These are phyloP conservation scores for Lutraria lutraria DNA, from an alignment of 2,888 invertebrate genomes.

Conservation along the genomic window DNA sequence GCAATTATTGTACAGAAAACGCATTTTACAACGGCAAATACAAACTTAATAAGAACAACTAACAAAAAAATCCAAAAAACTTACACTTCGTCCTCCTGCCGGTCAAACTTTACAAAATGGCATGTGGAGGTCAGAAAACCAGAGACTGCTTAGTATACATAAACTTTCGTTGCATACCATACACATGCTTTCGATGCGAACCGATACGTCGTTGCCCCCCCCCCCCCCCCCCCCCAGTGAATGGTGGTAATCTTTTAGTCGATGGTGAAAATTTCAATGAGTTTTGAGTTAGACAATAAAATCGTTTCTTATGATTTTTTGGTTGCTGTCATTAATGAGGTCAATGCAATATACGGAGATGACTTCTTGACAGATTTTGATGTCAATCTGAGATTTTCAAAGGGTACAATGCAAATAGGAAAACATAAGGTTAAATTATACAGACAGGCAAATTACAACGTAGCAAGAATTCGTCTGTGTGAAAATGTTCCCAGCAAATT, in stretches of 20 bases:
- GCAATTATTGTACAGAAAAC: too few species aligned
- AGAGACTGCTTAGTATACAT: too few species aligned
- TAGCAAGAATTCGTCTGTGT: constrained; percentile 47
- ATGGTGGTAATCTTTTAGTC: constrained; percentile 33
- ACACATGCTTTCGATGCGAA: too few species aligned
- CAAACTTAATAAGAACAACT: too few species aligned
- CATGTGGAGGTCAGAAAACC: too few species aligned
- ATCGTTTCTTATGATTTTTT: constrained; percentile 45
- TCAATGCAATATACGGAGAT: constrained; percentile 53
- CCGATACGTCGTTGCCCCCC: too few species aligned
- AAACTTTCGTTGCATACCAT: too few species aligned
- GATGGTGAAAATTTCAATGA: not conserved
- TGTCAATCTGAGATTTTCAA: constrained; percentile 48
- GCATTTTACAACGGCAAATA: too few species aligned
- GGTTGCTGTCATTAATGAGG: constrained; percentile 43
- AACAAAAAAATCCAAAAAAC: too few species aligned
- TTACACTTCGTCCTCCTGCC: too few species aligned
- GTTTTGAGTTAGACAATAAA: constrained; percentile 40
- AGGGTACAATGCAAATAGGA: constrained; percentile 32
- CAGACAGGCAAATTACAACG: constrained; percentile 20
- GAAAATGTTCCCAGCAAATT: too few species aligned
- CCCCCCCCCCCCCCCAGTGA: constrained; percentile 27
- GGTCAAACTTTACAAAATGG: too few species aligned
- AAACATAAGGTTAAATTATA: constrained; percentile 40
- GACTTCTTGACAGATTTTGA: constrained; percentile 58